Base-by-base conservation (phyloP, 2,888 invertebrate genomes). In the Scotopteryx bipunctaria region DNA sequence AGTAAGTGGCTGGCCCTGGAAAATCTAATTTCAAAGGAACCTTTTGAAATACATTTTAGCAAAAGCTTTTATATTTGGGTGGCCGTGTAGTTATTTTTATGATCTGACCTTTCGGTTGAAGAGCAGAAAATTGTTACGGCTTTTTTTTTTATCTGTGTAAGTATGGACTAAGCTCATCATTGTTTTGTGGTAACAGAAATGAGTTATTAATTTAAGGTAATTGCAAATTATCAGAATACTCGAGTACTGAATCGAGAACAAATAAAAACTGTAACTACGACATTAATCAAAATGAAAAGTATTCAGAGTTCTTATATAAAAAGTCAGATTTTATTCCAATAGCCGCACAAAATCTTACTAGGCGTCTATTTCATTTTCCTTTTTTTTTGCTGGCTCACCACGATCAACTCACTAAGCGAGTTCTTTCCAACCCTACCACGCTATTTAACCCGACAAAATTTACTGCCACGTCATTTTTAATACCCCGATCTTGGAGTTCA, bases 21-120 rank as follows among this genome's bases (percentile, higher is more conserved):
- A 59, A 71, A 67, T 67, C 66, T 69, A 67, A 71, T 70, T 70
- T 63, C 42, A 44, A 61, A 62, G 49, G 53, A 45, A 25, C 41
- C 56, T 44, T 56, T 54, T 48, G 44, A 55, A 56, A 62, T 54
- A 56, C 42, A 53, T 58, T 56, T 57, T 42, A 37, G 46, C 13
- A 36, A 58, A 49, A 56, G 50, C 59, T 56, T 59, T 58, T 58
- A 54, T 54, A 54, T 51, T 56, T 52, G 33, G 42, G 43, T 42
- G 33, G 11, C 56, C 47, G 47, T 47, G 44, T 49, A 48, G 50
- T 49, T 40, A 59, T 57, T 57, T 59, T 59, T 57, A 59, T 50
- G 57, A 49, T 33, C 43, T 44, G 57, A 51, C 52, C 56, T 60
- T 52, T 56, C 41, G 44, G 46, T 50, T 54, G 38, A 47, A 52